Base-by-base conservation (phyloP, 1,140 invertebrate species). In the Lanistes nyassanus region DNA sequence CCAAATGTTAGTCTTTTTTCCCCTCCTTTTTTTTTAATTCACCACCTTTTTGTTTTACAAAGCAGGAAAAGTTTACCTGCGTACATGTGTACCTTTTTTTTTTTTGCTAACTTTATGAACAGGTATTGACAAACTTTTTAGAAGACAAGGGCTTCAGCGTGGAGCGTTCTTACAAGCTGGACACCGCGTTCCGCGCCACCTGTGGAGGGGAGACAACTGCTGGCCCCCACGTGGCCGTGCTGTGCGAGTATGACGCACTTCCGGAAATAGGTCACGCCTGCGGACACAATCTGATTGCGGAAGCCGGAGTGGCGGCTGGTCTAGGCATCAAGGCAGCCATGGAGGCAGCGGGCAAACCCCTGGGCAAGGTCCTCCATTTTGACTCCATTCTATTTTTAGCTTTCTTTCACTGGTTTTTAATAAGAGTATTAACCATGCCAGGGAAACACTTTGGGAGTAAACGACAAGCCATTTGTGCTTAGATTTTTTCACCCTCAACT, bases 191-290 rank as follows among this genome's bases (percentile, higher is more conserved):
- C 73, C 69, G 79, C 19, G 87, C 88, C 16, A 83, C 80, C 39
- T 85, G 76, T 55, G 69, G 65, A 56, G n/a, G 51, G 7, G 71
- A 77, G 29, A 64, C 53, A 23, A 34, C n/a, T 31, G 34, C 36
- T 2, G 76, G 78, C 0, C 84, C 85, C 4, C 80, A 85, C 56
- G 70, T 89, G 16, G 84, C 81, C 37, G 76, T 89, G 11, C n/a
- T 90, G 0, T 90, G 88, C 77, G 88, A 90, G 79, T 90, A 89
- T 75, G 88, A 90, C 79, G 88, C 89, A 34, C 76, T 90, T 13
- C 88, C 88, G 9, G 84, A 82, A 4, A 87, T 89, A 13, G 89
- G 89, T 19, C 89, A 90, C 79, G 88, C 88, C 19, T 90, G 88
- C 83, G 89, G 89, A 7, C 88, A 90, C 71, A 90, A 90, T 76